Base-by-base conservation (phyloP, 2,113 vertebrate genomes). In the Megaptera novaeangliae region DNA sequence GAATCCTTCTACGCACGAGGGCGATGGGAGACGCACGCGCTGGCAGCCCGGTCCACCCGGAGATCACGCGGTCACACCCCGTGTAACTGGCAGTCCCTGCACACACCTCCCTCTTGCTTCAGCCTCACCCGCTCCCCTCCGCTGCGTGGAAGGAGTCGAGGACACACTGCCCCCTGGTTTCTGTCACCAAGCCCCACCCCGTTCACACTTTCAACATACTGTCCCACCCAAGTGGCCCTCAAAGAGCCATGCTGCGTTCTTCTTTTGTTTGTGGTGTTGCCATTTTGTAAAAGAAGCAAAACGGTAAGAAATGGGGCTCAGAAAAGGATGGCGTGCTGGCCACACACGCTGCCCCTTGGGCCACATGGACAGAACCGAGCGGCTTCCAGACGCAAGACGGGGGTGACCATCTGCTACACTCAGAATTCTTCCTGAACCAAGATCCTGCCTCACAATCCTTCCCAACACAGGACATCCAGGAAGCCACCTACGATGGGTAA, bases 71-170 rank as follows among this genome's bases (percentile, higher is more conserved):
- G 61, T 23, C 61, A 12, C 61, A 23, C 61, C 10, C 10, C 12
- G 61, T 6, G 61, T 13, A 29, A 12, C 10, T 29, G 34, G 36
- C 49, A 2, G 1, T 23, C 14, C 44, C 4, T 41, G 12, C 2
- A 3, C 12, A 1, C 1, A 0, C 6, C 34, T 25, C 61, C 0
- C 0, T 6, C 44, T 34, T 2, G 59, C 23, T 8, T 61, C 27
- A 29, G 27, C 27, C 61, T 29, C 25, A 63, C 27, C 10, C 0
- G 2, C 7, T 3, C 68, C 81, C 34, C 12, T 34, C 29, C 15
- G 29, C 27, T 9, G 1, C 0, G 0, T 1, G 17, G 10, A 6
- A 3, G 3, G 31, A n/a, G 13, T 8, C 1, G 11, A 59, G 52
- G 12, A 4, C 29, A 13, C 0, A 0, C 27, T 0, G 11, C 0